A percentile compares a stretch with the other conserved stretches of the same genome.
These are phyloP conservation scores for Drosophila antonietae DNA, from an alignment of 2,888 invertebrate genomes.

Conservation along the genomic window DNA sequence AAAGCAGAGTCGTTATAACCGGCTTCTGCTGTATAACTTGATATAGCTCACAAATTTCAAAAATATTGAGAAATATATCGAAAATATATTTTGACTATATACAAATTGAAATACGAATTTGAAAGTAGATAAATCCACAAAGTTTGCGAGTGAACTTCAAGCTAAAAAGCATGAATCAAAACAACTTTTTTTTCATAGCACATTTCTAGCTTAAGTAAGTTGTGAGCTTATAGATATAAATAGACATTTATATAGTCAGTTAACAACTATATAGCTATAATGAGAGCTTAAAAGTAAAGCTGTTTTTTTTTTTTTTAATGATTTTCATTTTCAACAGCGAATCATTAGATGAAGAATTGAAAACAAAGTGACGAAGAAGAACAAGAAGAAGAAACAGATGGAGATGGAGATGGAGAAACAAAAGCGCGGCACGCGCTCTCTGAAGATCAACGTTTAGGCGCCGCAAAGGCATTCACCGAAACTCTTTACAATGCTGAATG, in stretches of 20 bases:
- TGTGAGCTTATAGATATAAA: background rate
- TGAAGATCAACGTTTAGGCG: slow-evolving; percentile 6
- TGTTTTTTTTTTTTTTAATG: background rate
- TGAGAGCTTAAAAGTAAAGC: background rate
- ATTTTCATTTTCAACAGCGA: background rate
- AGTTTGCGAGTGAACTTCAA: background rate
- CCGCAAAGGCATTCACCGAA: slow-evolving; percentile 30
- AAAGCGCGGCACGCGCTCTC: slow-evolving; percentile 43
- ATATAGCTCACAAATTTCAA: too few species aligned
- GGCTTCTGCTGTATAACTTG: too few species aligned
- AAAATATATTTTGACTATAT: background rate
- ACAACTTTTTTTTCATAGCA: background rate
- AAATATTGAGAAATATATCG: too few species aligned
- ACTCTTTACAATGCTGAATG: slow-evolving; percentile 3
- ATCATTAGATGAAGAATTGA: slow-evolving; percentile 2
- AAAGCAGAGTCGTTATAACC: too few species aligned
- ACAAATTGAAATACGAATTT: background rate
- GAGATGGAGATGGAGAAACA: slow-evolving; percentile 4
- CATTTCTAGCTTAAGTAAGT: background rate
- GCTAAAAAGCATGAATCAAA: background rate
- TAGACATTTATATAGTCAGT: background rate
- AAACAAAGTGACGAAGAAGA: background rate
- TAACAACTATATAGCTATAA: background rate
- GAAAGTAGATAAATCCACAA: too few species aligned
- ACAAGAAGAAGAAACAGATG: background rate